These are phyloP conservation scores for Trichosurus vulpecula DNA, from an alignment of 2,797 vertebrate genomes.

Conservation along the genomic window DNA sequence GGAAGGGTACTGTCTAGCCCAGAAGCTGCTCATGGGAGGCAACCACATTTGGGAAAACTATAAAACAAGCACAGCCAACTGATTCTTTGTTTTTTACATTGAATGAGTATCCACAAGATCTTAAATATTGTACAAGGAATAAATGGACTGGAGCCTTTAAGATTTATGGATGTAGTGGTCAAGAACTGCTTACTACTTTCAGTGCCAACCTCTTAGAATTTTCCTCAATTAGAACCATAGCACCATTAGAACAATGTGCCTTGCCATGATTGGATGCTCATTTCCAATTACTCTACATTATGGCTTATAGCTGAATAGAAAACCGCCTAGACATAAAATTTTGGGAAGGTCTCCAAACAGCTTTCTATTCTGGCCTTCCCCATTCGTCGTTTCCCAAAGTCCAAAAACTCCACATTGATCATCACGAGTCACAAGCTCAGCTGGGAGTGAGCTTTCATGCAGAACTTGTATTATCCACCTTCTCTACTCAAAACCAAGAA, in stretches of 20 bases:
- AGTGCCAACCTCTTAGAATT: not conserved
- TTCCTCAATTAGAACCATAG: not conserved
- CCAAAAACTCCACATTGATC: not conserved
- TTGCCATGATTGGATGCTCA: not conserved
- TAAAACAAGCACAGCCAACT: not conserved
- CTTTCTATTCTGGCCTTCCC: not conserved
- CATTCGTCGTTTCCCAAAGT: not conserved
- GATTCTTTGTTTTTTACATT: not conserved
- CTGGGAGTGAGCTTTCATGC: not conserved
- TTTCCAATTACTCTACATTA: not conserved
- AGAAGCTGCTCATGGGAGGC: not conserved
- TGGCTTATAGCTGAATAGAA: not conserved
- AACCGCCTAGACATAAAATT: not conserved
- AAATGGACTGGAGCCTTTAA: not conserved
- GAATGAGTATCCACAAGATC: not conserved
- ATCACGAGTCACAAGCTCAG: not conserved
- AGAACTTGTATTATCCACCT: not conserved
- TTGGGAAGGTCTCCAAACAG: not conserved
- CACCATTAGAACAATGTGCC: not conserved
- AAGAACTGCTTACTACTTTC: not conserved
- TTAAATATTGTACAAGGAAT: not conserved
- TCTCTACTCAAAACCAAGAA: not conserved
- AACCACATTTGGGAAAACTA: not conserved
- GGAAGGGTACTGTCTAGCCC: not conserved
- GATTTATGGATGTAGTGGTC: not conserved